Percentiles rank a stretch among this genome's conserved stretches.
These are phyloP conservation scores for Cyphomyrus discorhynchus DNA, from an alignment of 2,113 vertebrate species.

Conservation along the genomic window DNA sequence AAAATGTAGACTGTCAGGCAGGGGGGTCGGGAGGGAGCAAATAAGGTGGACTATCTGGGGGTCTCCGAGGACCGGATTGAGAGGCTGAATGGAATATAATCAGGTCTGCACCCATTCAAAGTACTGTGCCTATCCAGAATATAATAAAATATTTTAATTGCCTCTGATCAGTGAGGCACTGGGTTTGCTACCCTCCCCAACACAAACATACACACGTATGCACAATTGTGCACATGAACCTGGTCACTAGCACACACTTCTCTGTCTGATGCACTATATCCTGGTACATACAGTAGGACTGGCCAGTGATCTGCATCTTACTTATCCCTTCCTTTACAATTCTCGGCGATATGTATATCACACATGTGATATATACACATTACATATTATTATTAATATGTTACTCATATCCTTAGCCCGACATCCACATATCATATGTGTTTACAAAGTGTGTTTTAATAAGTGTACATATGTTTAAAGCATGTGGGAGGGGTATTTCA, in stretches of 20 bases:
- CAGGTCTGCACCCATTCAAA: background rate
- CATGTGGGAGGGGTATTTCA: too few species aligned
- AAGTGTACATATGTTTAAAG: too few species aligned
- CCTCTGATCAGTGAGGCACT: background rate
- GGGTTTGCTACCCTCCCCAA: background rate
- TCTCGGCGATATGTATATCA: too few species aligned
- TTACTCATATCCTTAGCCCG: too few species aligned
- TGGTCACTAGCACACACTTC: background rate
- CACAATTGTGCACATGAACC: background rate
- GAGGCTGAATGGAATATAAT: background rate
- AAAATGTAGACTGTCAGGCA: background rate
- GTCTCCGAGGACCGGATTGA: too few species aligned
- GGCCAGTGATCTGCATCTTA: background rate
- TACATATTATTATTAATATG: too few species aligned
- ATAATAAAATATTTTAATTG: background rate
- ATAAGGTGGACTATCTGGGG: too few species aligned
- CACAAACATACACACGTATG: background rate
- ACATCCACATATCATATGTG: too few species aligned
- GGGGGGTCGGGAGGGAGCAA: too few species aligned
- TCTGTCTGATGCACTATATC: background rate
- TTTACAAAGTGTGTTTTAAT: too few species aligned
- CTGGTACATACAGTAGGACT: background rate
- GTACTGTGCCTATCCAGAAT: background rate
- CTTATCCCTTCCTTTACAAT: background rate
- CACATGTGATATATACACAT: too few species aligned